phyloP scores from a whole-genome alignment of 92 coral and sea anemone genomes.

The Galaxea fascicularis region DNA sequence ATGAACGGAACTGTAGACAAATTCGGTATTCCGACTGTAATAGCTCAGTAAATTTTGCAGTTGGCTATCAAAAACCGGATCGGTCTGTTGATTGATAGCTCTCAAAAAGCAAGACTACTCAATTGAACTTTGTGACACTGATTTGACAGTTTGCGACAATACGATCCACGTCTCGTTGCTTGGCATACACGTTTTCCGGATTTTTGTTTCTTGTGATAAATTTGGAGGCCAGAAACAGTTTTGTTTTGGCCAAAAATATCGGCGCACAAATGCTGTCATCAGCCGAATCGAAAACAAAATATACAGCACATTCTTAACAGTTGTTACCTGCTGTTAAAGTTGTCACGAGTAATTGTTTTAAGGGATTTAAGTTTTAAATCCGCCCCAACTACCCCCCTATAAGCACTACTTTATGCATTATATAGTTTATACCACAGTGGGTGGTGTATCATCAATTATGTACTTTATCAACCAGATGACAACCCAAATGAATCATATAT shows the following conservation, averaged over 20 bases:
- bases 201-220: too few species aligned
- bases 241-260: background rate
- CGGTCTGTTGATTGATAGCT: too few species aligned
- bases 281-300: background rate
- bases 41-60: too few species aligned
- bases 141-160: too few species aligned
- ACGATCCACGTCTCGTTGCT: too few species aligned
- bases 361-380: background rate
- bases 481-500: background rate
- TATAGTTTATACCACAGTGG: background rate
- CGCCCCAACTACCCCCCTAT: background rate
- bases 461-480: background rate
- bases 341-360: slow-evolving; percentile 1
- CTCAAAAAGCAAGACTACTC: too few species aligned
- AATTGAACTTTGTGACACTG: too few species aligned
- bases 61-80: too few species aligned
- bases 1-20: too few species aligned
- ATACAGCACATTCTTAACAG: background rate
- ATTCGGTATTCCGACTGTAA: too few species aligned
- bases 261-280: background rate
- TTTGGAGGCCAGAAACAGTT: too few species aligned
- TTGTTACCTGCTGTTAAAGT: slow-evolving; percentile 9
- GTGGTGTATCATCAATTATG: background rate
- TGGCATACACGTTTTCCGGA: too few species aligned
- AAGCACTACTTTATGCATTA: background rate